Conservation (phyloP, 2,888 invertebrate species). For the Chirona hameri region DNA sequence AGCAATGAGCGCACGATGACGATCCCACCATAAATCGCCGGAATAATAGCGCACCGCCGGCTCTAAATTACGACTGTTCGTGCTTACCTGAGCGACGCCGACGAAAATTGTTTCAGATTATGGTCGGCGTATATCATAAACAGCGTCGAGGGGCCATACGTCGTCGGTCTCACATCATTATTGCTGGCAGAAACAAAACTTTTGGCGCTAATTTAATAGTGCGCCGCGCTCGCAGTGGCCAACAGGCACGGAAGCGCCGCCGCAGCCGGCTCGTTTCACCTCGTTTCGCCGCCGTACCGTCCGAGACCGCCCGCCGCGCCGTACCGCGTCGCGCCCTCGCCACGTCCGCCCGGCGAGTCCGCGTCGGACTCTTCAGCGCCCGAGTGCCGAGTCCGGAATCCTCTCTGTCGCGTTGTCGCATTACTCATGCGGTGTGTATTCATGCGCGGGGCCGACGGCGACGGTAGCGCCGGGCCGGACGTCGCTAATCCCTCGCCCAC, state of each 20-base stretch:
- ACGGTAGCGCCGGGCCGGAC: constrained; percentile 1
- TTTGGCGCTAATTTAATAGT: constrained; percentile 6
- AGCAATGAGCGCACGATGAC: constrained; percentile 3
- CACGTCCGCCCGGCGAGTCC: not conserved
- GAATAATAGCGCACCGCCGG: not conserved
- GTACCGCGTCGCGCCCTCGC: not conserved
- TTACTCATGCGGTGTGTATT: constrained; percentile 2
- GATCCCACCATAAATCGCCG: constrained; percentile 10
- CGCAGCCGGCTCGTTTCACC: not conserved
- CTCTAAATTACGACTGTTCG: not conserved
- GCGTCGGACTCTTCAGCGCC: too few species aligned
- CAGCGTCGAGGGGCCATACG: not conserved
- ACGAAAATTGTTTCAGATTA: constrained; percentile 28
- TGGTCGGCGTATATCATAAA: constrained; percentile 10
- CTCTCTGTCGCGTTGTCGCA: not conserved
- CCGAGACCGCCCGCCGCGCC: not conserved
- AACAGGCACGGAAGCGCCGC: not conserved
- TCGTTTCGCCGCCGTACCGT: not conserved
- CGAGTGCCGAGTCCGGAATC: not conserved
- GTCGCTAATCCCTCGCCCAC: not conserved
- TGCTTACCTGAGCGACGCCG: not conserved
- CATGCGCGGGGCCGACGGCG: not conserved
- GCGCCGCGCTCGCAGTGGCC: not conserved
- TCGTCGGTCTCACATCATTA: constrained; percentile 6
- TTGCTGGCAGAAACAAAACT: constrained; percentile 24